Evolutionary conservation across 2,888 invertebrate species (phyloP).

Genomic region (Eurytoma californica): DNA sequence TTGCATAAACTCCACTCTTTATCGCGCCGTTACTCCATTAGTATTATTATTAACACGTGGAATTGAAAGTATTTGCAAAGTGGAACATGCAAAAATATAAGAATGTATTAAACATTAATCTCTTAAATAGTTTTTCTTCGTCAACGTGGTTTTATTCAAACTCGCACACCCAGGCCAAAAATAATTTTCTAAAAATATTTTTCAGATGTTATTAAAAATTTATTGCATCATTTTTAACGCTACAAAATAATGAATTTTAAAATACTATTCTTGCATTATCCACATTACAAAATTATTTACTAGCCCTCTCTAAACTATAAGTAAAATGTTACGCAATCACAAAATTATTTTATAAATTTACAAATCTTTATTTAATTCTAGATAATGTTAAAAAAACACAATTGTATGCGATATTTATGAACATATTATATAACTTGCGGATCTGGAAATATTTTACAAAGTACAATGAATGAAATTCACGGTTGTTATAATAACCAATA

Average conservation of each 20-base stretch:
- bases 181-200: neutral
- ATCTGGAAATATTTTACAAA: constrained; percentile 20
- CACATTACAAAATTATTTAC: neutral
- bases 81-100: constrained; percentile 18
- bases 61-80: constrained; percentile 16
- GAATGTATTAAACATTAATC: neutral
- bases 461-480: neutral
- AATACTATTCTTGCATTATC: constrained; percentile 8
- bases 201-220: neutral
- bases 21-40: neutral
- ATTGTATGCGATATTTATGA: neutral
- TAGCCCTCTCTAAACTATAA: neutral
- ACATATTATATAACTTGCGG: neutral
- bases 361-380: constrained; percentile 3
- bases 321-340: neutral
- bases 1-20: neutral
- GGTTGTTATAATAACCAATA: no score
- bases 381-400: constrained; percentile 7
- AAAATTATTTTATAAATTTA: neutral
- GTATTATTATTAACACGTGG: constrained; percentile 6
- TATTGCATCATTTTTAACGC: constrained; percentile 12
- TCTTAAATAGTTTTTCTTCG: neutral
- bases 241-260: constrained; percentile 5
- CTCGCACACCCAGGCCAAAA: neutral
- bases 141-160: no score